A percentile compares a stretch with the other conserved stretches of the same genome.
phyloP scores from a whole-genome alignment of 2,113 vertebrate species.

The Poeciliopsis retropinna region DNA sequence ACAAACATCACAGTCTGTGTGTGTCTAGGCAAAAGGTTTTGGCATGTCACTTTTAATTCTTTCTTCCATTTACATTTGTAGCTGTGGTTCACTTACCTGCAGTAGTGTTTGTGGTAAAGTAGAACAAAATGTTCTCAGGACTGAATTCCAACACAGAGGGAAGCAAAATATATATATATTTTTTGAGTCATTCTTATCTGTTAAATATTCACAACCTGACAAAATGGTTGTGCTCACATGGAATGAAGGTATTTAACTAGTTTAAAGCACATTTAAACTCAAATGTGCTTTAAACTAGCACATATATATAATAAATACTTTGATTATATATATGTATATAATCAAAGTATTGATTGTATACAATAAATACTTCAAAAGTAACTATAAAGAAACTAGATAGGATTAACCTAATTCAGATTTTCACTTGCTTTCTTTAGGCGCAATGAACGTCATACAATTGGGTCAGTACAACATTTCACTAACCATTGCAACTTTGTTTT shows the following conservation, averaged over 20 bases:
- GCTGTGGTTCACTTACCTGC: not conserved
- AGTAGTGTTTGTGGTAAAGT: not conserved
- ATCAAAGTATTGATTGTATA: no score
- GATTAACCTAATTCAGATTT: conserved; percentile 25
- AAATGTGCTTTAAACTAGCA: no score
- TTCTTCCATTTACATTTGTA: not conserved
- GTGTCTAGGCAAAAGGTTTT: not conserved
- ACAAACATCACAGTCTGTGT: not conserved
- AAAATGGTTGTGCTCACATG: conserved; percentile 24
- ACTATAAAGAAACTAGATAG: conserved; percentile 3
- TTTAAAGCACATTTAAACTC: conserved; percentile 33
- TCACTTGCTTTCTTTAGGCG: conserved; percentile 24
- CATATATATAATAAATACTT: no score
- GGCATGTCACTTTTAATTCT: not conserved
- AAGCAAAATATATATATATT: conserved; percentile 3
- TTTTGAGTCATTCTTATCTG: conserved; percentile 20
- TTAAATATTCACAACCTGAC: conserved; percentile 26
- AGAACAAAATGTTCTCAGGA: conserved; percentile 10
- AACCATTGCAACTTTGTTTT: not conserved
- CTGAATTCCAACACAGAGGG: conserved; percentile 7
- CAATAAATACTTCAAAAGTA: no score
- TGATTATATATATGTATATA: no score
- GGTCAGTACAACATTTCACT: conserved; percentile 5
- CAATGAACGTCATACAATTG: not conserved
- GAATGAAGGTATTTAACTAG: conserved; percentile 20